Conservation (phyloP, 2,888 invertebrate genomes). For the Catocala nupta region DNA sequence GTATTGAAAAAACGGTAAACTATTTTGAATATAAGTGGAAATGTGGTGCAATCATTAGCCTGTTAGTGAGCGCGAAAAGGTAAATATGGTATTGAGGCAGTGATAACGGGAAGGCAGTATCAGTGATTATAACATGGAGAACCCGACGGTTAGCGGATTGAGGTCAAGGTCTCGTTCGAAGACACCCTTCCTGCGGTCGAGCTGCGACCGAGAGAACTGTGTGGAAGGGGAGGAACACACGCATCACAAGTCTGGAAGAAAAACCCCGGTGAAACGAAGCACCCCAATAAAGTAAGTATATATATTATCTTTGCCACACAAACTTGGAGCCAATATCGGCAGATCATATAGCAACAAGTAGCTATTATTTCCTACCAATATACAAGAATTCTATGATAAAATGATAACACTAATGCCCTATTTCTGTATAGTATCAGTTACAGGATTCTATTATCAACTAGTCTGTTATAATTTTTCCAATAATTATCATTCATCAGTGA, state of each 20-base stretch:
- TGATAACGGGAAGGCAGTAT: constrained; percentile 40
- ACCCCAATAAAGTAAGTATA: constrained; percentile 84
- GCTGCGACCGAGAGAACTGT: constrained; percentile 87
- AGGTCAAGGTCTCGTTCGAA: constrained; percentile 91
- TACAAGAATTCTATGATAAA: no score
- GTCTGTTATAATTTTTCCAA: no score
- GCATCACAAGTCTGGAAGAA: constrained; percentile 82
- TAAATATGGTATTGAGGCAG: constrained; percentile 60
- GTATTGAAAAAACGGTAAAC: constrained; percentile 57
- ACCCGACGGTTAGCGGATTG: constrained; percentile 83
- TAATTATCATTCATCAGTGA: no score
- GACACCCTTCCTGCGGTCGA: constrained; percentile 89
- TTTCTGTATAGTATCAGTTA: no score
- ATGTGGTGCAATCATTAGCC: constrained; percentile 43
- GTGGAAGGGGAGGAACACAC: constrained; percentile 83
- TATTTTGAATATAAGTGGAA: constrained; percentile 53
- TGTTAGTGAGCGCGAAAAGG: constrained; percentile 51
- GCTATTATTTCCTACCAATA: no score
- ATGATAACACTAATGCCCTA: no score
- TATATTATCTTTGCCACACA: constrained; percentile 2
- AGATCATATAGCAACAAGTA: no score
- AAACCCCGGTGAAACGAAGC: constrained; percentile 80
- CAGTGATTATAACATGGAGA: constrained; percentile 72
- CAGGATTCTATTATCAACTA: no score
- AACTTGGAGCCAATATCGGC: neutral